These are phyloP conservation scores for Isichthys henryi DNA, from an alignment of 2,113 vertebrate species.

Conservation along the genomic window DNA sequence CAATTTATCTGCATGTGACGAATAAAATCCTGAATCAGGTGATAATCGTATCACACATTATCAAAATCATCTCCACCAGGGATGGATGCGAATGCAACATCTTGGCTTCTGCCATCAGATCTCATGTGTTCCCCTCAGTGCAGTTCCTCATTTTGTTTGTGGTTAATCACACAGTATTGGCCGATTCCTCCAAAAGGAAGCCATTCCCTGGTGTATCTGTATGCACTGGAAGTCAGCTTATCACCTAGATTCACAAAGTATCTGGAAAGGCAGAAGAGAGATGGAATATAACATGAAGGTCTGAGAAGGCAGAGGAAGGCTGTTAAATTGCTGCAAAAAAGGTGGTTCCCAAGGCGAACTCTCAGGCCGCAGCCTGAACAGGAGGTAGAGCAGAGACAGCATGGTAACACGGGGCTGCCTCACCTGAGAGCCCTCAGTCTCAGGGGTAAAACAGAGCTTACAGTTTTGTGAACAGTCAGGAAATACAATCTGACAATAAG, in stretches of 20 bases:
- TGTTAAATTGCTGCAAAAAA: neutral
- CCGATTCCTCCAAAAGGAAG: neutral
- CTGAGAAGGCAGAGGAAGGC: neutral
- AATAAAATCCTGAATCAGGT: neutral
- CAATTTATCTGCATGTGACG: neutral
- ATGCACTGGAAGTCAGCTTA: neutral
- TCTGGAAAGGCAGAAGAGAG: neutral
- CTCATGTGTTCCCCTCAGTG: neutral
- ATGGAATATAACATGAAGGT: neutral
- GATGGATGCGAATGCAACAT: neutral
- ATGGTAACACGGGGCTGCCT: neutral
- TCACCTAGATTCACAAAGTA: neutral
- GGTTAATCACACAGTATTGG: neutral
- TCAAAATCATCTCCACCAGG: neutral
- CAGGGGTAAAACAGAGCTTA: neutral
- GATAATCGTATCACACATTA: neutral
- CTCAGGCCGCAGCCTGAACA: neutral
- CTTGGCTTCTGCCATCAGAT: neutral
- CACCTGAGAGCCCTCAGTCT: neutral
- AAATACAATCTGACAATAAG: neutral
- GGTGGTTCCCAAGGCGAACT: neutral
- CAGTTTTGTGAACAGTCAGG: neutral
- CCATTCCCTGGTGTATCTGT: neutral
- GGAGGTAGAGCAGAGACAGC: neutral
- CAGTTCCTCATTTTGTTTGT: neutral